These are phyloP conservation scores for Isichthys henryi DNA, from an alignment of 2,113 vertebrate genomes.

Conservation along the genomic window DNA sequence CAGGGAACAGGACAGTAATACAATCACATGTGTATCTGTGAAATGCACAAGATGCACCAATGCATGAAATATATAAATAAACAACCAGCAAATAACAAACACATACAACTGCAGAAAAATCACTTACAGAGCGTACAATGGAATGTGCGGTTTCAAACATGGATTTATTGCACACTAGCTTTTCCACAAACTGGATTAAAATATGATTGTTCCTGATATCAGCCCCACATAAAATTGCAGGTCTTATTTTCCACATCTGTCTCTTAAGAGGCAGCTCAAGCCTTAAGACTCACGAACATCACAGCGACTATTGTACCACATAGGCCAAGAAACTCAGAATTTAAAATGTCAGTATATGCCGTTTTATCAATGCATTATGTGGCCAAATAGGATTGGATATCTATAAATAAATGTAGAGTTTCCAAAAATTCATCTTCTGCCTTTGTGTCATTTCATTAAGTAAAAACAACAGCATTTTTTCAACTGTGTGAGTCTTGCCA, in stretches of 20 bases:
- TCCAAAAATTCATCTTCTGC: neutral
- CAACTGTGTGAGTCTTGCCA: neutral
- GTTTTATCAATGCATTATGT: neutral
- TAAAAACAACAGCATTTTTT: neutral
- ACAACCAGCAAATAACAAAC: neutral
- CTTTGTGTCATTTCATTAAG: neutral
- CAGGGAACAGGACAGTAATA: neutral
- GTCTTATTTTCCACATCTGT: neutral
- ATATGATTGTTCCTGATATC: neutral
- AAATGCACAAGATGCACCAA: neutral
- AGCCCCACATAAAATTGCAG: neutral
- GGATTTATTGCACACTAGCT: neutral
- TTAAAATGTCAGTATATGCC: neutral
- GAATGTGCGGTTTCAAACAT: neutral
- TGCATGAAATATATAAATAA: neutral
- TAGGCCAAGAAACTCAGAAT: neutral
- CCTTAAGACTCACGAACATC: neutral
- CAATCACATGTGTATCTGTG: neutral
- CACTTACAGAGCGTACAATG: neutral
- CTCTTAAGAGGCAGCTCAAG: neutral
- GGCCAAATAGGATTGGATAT: neutral
- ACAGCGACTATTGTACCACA: neutral
- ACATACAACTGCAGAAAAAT: neutral
- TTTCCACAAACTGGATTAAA: neutral
- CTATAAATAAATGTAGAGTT: neutral